Evolutionary conservation across 2,797 vertebrate species (phyloP), one percentile per base, ranked within the genome.

Genomic region (Eupleurogrammus muticus): DNA sequence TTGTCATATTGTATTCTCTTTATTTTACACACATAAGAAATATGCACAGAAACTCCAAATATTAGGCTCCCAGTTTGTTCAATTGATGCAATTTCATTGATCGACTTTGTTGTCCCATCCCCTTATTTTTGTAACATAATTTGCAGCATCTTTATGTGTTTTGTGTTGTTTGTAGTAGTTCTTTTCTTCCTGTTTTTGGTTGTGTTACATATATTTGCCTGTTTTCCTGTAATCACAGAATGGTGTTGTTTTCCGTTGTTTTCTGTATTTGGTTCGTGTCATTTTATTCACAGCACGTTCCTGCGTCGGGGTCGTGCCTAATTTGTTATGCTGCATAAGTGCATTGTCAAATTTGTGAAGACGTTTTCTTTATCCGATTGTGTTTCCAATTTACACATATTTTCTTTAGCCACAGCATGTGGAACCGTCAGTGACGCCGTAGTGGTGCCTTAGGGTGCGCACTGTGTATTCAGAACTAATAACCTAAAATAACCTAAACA

Each of bases 401-500:
- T 42, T 19, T 24, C 21, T 52, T 20, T n/a, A 40, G 21, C n/a
- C 13, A 7, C 36, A 19, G 14, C 17, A n/a, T 2, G 7, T 56
- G 20, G 35, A 35, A 16, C 20, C 46, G 7, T 28, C 58, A 36
- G 16, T 21, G 44, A 12, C 4, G 11, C 24, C 1, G 1, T 55
- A 28, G 38, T 13, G 20, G 16, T 24, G 35, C 34, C 13, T 63
- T 49, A 20, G 34, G 24, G 40, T 38, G 24, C 1, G 8, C 12
- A 17, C 32, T 36, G 21, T 47, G 20, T 36, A 36, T 65, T 63
- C 36, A 50, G n/a, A 23, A 28, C 55, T 46, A 28, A 28, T 32
- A 55, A 55, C 50, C 51, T 17, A 50, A 73, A 42, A 59, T 23
- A 51, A 52, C 20, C 59, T 57, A 38, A 70, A 56, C 54, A 60